A percentile compares a stretch with the other conserved stretches of the same genome.
phyloP scores from a whole-genome alignment of 2,797 vertebrate species.

The Lates japonicus region DNA sequence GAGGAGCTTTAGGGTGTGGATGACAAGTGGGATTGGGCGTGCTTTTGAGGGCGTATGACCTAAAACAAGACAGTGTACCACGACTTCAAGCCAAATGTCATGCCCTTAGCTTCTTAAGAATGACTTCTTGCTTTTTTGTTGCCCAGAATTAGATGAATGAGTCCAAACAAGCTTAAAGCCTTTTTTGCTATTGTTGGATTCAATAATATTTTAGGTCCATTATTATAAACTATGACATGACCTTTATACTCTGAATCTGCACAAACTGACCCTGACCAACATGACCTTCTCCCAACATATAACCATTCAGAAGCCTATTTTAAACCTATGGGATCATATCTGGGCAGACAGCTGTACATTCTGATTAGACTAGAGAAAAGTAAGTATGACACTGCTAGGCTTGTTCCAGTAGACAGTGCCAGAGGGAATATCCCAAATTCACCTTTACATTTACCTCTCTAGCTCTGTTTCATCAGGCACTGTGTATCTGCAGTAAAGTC shows the following conservation, averaged over 20 bases:
- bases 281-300: slow-evolving; percentile 19
- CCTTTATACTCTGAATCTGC: slow-evolving; percentile 23
- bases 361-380: slow-evolving; percentile 6
- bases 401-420: slow-evolving; percentile 1
- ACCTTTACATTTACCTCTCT: slow-evolving; percentile 2
- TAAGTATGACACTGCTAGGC: slow-evolving; percentile 13
- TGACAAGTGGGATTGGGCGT: slow-evolving; percentile 38
- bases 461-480: not conserved
- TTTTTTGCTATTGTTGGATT: not conserved
- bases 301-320: slow-evolving; percentile 18
- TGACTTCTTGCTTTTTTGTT: not conserved
- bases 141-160: not conserved
- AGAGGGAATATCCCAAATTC: slow-evolving; percentile 5
- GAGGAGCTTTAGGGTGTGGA: slow-evolving; percentile 58
- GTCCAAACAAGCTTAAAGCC: not conserved
- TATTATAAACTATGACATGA: slow-evolving; percentile 10
- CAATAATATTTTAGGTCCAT: slow-evolving; percentile 11
- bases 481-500: not conserved
- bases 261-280: not conserved
- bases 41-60: slow-evolving; percentile 35
- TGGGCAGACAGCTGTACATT: slow-evolving; percentile 16
- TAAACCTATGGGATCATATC: not conserved
- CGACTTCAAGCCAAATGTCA: slow-evolving; percentile 7
- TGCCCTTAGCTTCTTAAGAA: slow-evolving; percentile 4
- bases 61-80: slow-evolving; percentile 26